Evolutionary conservation across 2,888 invertebrate species (phyloP), one percentile per base, ranked within the genome.

Genomic region (Pseudococcus longispinus): DNA sequence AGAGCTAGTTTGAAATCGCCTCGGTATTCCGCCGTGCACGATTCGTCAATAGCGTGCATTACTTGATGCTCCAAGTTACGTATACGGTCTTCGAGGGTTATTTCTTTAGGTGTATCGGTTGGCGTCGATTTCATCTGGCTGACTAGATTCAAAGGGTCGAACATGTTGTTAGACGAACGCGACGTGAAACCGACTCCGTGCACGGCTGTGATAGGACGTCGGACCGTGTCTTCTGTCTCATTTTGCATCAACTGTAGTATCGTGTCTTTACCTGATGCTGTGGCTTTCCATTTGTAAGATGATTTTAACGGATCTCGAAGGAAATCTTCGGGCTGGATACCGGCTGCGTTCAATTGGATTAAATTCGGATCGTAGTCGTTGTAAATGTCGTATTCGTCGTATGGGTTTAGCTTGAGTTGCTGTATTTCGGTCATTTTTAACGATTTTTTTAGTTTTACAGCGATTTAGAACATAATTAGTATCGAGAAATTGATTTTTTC

Each of bases 141-240:
- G 0, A 91, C 90, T 89, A 95, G 95, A 89, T 95, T 94, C 88
- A 97, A 91, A 6, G 96, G 96, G 90, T 97, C 95, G 90, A 96
- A 95, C 88, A 91, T 90, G 88, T 87, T 84, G 13, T 85, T 88
- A 18, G 87, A 83, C 32, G 93, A 90, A 83, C 93, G 93, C 1
- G 97, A 97, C 5, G 97, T 97, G 91, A 97, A 99, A 0, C 99
- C 99, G 37, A 97, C 98, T 11, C 97, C 98, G 87, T 97, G 93
- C 60, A 99, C 97, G 1, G 99, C 98, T 3, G 99, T 99, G 93
- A 99, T 98, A 0, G 99, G 99, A 87, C 99, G 90, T 29, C 77
- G 74, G 46, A 91, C 92, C 15, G 90, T 90, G 3, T 46, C 80
- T 51, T 77, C 77, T 15, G 74, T 55, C n/a, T 89, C 88, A 84